Evolutionary conservation across 1,140 invertebrate genomes (phyloP), one percentile per base, ranked within the genome.

Genomic region (Drosophila kikkawai): DNA sequence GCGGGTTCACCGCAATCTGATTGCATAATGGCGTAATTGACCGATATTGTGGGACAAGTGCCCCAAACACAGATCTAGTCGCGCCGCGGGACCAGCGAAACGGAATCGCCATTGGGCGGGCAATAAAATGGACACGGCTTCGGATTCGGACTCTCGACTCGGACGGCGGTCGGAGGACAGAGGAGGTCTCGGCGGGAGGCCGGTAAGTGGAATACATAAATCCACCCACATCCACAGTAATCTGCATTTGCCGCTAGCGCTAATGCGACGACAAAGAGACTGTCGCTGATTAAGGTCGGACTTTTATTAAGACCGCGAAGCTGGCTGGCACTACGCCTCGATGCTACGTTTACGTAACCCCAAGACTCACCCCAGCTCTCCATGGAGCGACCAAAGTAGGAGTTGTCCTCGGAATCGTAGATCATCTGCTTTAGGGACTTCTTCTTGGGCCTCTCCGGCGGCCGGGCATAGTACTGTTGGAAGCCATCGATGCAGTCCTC

Each of bases 281-380:
- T 71, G 51, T 67, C 53, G 45, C 19, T 74, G 70, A 74, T 74
- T 74, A 74, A 74, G 69, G 55, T 73, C 70, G 56, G 44, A 50
- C 70, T 59, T 71, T 34, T 29, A 73, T 59, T 37, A 71, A 71
- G 67, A 71, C 44, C 34, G n/a, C 39, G 15, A 51, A 13, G 9
- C 57, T 34, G 7, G 47, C 47, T 50, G 47, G 13, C 47, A 50
- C 48, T 17, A 9, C 45, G 32, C 9, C 11, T 11, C 42, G 19
- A 42, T 17, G 44, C 44, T 36, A 36, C 11, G 17, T 66, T 91
- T 76, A 80, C 81, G 81, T 80, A 83, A 83, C 37, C 19, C 36
- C 34, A 69, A 56, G 13, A 64, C 95, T 96, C 93, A 96, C 96
- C 95, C 96, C 96, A 96, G 90, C 95, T 96, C 13, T 94, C 92